Percentiles rank a stretch among this genome's conserved stretches.
Evolutionary conservation across 2,888 invertebrate species (phyloP).

Genomic region (Cephus rjabovi): DNA sequence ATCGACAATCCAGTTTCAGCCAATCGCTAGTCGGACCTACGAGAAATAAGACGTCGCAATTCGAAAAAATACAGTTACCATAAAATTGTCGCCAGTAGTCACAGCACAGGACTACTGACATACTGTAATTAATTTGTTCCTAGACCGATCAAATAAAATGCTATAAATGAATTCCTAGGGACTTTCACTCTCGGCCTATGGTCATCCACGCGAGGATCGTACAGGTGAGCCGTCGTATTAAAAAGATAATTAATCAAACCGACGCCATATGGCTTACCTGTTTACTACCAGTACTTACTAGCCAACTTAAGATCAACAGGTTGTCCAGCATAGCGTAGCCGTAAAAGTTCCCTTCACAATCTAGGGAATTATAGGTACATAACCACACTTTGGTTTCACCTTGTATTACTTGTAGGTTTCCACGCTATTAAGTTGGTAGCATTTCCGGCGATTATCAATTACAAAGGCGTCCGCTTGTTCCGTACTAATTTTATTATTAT

Average conservation of each 20-base stretch:
- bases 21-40: background rate
- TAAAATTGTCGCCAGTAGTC: background rate
- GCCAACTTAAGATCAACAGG: background rate
- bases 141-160: background rate
- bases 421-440: background rate
- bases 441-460: background rate
- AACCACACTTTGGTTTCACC: background rate
- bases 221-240: conserved; percentile 38
- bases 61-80: background rate
- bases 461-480: background rate
- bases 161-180: background rate
- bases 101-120: background rate
- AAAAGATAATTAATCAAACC: conserved; percentile 47
- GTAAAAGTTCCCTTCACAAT: background rate
- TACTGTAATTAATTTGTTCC: background rate
- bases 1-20: background rate
- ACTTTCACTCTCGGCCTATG: background rate
- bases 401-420: background rate
- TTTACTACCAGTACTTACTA: conserved; percentile 8
- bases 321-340: background rate
- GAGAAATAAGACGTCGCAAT: background rate
- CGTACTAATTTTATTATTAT: background rate
- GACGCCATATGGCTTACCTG: conserved; percentile 47
- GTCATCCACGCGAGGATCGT: conserved; percentile 13
- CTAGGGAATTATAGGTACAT: background rate